These are phyloP conservation scores for Habropoda laboriosa DNA, from an alignment of 1,140 invertebrate genomes.

Conservation along the genomic window DNA sequence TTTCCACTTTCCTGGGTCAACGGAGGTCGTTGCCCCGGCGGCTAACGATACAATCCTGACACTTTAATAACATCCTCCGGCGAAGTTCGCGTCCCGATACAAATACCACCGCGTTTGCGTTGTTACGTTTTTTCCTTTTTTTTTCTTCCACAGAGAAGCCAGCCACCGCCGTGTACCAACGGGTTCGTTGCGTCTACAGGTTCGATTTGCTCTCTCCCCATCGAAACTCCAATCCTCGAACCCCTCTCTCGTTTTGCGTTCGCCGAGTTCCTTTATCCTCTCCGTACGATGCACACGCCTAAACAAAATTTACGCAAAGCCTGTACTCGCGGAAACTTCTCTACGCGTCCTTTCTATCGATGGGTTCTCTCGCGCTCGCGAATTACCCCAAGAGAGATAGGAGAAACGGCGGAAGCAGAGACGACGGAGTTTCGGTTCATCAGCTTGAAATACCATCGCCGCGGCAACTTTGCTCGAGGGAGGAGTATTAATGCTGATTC, in stretches of 20 bases:
- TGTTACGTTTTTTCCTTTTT: slow-evolving; percentile 16
- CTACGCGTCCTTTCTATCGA: neutral
- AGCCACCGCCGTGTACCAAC: too few species aligned
- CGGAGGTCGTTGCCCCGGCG: neutral
- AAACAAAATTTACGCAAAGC: slow-evolving; percentile 18
- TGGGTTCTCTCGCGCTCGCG: neutral
- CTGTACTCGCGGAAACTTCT: neutral
- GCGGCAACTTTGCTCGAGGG: neutral
- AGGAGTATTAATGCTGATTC: slow-evolving; percentile 10
- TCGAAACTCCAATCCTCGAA: too few species aligned
- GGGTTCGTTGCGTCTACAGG: neutral
- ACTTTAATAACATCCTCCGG: slow-evolving; percentile 28
- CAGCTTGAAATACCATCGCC: slow-evolving; percentile 8
- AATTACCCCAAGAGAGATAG: slow-evolving; percentile 26
- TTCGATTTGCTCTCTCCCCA: neutral
- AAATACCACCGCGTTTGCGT: neutral
- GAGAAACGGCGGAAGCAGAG: slow-evolving; percentile 20
- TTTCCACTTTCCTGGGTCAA: slow-evolving; percentile 20
- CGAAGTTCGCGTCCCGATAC: slow-evolving; percentile 13
- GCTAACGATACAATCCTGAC: slow-evolving; percentile 29
- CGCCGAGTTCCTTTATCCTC: neutral
- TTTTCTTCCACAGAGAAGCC: too few species aligned
- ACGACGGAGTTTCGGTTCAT: slow-evolving; percentile 23
- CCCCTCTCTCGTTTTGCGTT: neutral
- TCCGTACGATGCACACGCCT: neutral